Base-by-base conservation (phyloP, 2,113 vertebrate species). In the Amazona vittata region DNA sequence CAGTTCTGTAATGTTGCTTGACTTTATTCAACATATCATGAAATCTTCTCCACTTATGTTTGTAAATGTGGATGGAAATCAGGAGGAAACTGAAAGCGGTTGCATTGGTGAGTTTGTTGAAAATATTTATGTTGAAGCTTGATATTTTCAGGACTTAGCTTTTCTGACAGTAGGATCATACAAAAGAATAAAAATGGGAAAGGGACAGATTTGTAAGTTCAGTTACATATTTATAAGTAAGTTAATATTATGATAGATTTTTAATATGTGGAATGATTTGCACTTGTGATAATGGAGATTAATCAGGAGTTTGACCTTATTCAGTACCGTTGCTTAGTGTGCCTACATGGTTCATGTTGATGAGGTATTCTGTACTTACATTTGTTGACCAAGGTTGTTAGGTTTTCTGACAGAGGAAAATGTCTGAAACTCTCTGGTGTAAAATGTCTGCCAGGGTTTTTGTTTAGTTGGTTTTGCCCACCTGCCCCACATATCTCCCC, bases 21-120 rank as follows among this genome's bases (percentile, higher is more conserved):
- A 99, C 96, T 99, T 99, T 93, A 98, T 99, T 92, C 99, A 99
- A 84, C 98, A 99, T 84, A 99, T 99, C 15, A 99, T 99, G 98
- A 99, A 99, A 96, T 99, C 99, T 49, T 99, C 99, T 10, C 99
- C 99, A 1, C 98, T 99, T 90, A 99, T 99, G 98, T 99, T 99
- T 96, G 98, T 99, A 76, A 99, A 98, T 83, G 97, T 98, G 77
- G 98, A 97, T 94, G 98, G 97, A 89, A 98, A 96, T 57, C 98
- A 98, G 20, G 97, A 98, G 31, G 98, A 99, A 71, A 93, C 97
- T 11, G 98, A 98, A 62, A 95, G 91, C 63, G 98, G 96, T 96
- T 99, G 98, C 78, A 97, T 98, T 57, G 99, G 99, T 99, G 95
- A 96, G 97, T 97, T 52, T 53, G 8, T 55, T 91, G 57, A 68